These are phyloP conservation scores for Coregonus sp. DNA, from an alignment of 2,797 vertebrate species.

Conservation along the genomic window DNA sequence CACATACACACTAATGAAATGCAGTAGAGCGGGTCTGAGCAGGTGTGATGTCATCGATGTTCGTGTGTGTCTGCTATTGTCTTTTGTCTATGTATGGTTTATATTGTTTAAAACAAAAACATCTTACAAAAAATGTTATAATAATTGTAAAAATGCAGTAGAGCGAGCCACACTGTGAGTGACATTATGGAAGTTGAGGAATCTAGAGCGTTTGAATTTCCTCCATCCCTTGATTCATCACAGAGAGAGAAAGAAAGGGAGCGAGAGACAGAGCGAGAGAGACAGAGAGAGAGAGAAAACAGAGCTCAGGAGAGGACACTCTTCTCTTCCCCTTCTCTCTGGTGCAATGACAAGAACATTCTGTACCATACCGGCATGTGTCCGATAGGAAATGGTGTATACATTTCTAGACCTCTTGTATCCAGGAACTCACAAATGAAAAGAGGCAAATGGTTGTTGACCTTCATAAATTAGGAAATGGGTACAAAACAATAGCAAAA, in stretches of 20 bases:
- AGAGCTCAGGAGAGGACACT: no score
- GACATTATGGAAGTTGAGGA: constrained; percentile 30
- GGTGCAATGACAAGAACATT: constrained; percentile 70
- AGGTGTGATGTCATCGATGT: no score
- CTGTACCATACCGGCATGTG: constrained; percentile 75
- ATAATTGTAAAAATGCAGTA: no score
- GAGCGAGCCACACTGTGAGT: not conserved
- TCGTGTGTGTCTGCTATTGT: no score
- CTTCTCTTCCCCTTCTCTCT: no score
- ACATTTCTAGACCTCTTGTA: constrained; percentile 57
- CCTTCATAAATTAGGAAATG: no score
- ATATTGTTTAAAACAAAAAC: no score
- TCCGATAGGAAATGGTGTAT: constrained; percentile 70
- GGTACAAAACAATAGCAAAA: no score
- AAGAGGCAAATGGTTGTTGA: constrained; percentile 46
- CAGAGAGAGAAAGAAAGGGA: constrained; percentile 16
- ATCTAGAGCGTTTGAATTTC: constrained; percentile 62
- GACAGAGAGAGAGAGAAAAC: not conserved
- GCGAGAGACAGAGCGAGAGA: constrained; percentile 24
- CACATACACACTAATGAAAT: no score
- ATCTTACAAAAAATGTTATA: no score
- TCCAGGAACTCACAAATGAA: constrained; percentile 53
- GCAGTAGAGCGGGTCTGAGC: no score
- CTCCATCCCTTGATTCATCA: constrained; percentile 64
- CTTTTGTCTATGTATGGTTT: no score